Evolutionary conservation across 2,888 invertebrate genomes (phyloP).

Genomic region (Leptinotarsa rubiginosa): DNA sequence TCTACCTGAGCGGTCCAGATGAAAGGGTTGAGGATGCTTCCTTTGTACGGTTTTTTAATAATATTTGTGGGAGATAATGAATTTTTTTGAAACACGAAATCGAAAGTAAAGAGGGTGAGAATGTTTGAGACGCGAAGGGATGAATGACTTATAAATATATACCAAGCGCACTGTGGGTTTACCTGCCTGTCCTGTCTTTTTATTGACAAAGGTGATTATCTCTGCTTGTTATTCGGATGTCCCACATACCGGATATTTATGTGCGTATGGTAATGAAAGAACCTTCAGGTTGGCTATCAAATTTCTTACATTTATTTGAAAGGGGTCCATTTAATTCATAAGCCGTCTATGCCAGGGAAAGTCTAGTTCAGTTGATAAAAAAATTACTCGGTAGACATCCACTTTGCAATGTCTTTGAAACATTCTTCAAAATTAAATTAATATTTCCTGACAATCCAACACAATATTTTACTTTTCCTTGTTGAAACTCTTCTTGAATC

Average conservation of each 20-base stretch:
- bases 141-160: slow-evolving; percentile 22
- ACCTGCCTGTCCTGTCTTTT: slow-evolving; percentile 9
- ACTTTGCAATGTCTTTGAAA: too few species aligned
- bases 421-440: too few species aligned
- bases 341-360: too few species aligned
- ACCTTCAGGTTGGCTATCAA: neutral
- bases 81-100: slow-evolving; percentile 32
- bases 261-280: neutral
- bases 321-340: slow-evolving; percentile 48
- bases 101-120: slow-evolving; percentile 16
- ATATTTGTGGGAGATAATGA: slow-evolving; percentile 36
- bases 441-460: too few species aligned
- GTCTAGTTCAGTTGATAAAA: too few species aligned
- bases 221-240: slow-evolving; percentile 4
- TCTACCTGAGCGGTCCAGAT: slow-evolving; percentile 28
- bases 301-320: neutral
- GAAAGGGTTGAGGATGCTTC: slow-evolving; percentile 30
- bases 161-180: slow-evolving; percentile 1
- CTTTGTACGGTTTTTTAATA: slow-evolving; percentile 28
- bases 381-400: too few species aligned
- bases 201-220: slow-evolving; percentile 12
- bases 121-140: slow-evolving; percentile 18
- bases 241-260: slow-evolving; percentile 9
- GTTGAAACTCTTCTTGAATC: too few species aligned
- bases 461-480: too few species aligned